A percentile compares a stretch with the other conserved stretches of the same genome.
These are phyloP conservation scores for Globia sparganii DNA, from an alignment of 2,888 invertebrate species.

Conservation along the genomic window DNA sequence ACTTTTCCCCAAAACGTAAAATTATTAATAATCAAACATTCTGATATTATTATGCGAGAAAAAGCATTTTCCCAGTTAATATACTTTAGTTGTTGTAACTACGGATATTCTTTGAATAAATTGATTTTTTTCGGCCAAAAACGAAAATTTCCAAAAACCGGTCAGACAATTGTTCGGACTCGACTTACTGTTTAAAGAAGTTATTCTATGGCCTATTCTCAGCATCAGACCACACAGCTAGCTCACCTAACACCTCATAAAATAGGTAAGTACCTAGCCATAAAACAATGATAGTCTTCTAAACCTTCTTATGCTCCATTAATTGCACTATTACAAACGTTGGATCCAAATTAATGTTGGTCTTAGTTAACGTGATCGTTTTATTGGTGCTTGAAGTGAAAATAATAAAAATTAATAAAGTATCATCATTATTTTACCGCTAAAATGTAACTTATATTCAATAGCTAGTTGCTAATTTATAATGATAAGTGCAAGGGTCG, in stretches of 20 bases:
- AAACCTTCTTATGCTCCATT: not conserved
- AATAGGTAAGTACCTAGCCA: conserved; percentile 7
- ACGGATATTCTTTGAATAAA: too few relatives aligned
- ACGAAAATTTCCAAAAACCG: not conserved
- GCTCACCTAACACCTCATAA: conserved; percentile 31
- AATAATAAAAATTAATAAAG: not conserved
- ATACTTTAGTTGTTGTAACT: too few relatives aligned
- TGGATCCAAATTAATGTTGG: conserved; percentile 1
- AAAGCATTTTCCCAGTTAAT: too few relatives aligned
- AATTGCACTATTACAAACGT: conserved; percentile 22
- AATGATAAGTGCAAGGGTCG: not conserved
- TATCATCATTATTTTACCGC: not conserved
- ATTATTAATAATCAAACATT: too few relatives aligned
- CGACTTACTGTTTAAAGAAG: not conserved
- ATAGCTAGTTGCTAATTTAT: not conserved
- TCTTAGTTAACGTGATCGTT: not conserved
- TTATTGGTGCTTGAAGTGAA: not conserved
- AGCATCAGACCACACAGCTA: conserved; percentile 20
- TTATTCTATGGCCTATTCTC: not conserved
- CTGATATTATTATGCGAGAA: too few relatives aligned
- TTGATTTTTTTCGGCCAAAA: not conserved
- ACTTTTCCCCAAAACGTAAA: too few relatives aligned
- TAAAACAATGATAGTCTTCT: conserved; percentile 27
- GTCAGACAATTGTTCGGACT: not conserved
- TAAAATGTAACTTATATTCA: not conserved